A percentile compares a stretch with the other conserved stretches of the same genome.
phyloP scores from a whole-genome alignment of 2,888 invertebrate genomes.

The Sepiola atlantica region DNA sequence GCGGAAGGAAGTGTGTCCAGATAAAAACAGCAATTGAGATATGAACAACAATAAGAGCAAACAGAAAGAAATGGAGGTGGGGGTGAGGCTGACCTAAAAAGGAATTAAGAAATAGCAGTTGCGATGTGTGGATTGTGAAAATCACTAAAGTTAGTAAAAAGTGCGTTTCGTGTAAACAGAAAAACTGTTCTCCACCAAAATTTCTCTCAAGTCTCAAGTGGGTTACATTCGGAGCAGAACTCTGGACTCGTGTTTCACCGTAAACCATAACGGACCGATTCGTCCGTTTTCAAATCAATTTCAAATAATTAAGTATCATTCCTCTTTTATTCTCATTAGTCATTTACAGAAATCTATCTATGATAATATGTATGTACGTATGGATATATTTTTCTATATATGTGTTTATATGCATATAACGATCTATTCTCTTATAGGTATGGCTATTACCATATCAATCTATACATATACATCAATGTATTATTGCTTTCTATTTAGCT shows the following conservation, averaged over 20 bases:
- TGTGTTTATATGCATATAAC: no score
- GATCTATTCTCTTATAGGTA: no score
- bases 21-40: neutral
- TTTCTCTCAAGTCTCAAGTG: conserved; percentile 32
- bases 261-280: neutral
- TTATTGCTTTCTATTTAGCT: no score
- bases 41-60: neutral
- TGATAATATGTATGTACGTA: no score
- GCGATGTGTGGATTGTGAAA: neutral
- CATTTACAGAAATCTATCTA: no score
- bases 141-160: neutral
- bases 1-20: neutral
- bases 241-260: neutral
- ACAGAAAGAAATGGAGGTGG: neutral
- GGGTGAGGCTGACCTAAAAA: neutral
- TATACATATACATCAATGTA: no score
- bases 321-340: no score
- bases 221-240: neutral
- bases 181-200: conserved; percentile 1
- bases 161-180: neutral
- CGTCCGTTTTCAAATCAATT: neutral
- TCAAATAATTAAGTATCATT: neutral
- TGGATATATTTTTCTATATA: no score
- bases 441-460: no score
- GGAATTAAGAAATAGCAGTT: neutral